Base-by-base conservation (phyloP, 2,113 vertebrate genomes). In the Platycercus adscitus region DNA sequence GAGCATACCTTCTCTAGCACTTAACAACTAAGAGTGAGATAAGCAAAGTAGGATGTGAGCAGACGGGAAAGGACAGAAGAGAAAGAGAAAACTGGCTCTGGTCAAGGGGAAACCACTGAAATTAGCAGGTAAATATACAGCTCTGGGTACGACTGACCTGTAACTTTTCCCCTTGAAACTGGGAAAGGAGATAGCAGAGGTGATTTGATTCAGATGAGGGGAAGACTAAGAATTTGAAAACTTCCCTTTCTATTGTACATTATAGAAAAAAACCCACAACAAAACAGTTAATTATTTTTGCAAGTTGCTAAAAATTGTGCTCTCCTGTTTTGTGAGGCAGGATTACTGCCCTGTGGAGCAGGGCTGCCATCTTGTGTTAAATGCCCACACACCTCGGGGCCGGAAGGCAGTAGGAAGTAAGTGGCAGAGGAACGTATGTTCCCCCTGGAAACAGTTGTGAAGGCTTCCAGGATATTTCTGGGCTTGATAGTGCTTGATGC, bases 271-370 rank as follows among this genome's bases (percentile, higher is more conserved):
- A 19, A 3, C 1, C 6, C 14, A 16, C 8, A 52, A 28, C 9
- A 29, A 53, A 18, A 24, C 5, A 2, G 11, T 39, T 16, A 14
- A 28, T 33, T 18, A 17, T 56, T 35, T 26, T 6, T 12, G 47
- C 26, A 25, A n/a, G 50, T 15, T 5, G 13, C 14, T 9, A 13
- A 13, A 19, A 31, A 7, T 5, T 2, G 35, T 5, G 1, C 17
- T 1, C 41, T 29, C 6, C 39, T 12, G 8, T 39, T 17, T 23
- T 17, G 16, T n/a, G 2, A 1, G 39, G 47, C 47, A 31, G 68
- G 21, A 25, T 16, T 29, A 33, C 50, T 83, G 89, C 47, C 55
- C 39, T 7, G 46, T 53, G 78, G 83, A 92, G 65, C 69, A 43
- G 43, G 21, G 47, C 41, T 83, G 72, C 81, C 88, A 85, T 24